These are phyloP conservation scores for Lasioglossum marginatum DNA, from an alignment of 2,888 invertebrate genomes.

Conservation along the genomic window DNA sequence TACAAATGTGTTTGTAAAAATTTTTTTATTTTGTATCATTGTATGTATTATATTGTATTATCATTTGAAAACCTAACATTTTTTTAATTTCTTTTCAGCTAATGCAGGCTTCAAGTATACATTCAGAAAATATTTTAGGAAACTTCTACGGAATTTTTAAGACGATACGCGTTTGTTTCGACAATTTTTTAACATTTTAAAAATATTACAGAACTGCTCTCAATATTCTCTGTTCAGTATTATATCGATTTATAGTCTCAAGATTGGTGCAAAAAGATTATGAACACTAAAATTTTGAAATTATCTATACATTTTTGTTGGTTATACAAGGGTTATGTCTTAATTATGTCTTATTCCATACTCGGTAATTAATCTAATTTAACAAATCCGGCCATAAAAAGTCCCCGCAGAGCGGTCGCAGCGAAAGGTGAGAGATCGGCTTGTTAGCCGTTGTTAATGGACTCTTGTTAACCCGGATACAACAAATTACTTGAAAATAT, in stretches of 20 bases:
- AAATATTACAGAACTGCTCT: too few species aligned
- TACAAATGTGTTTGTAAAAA: not conserved
- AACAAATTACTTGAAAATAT: not conserved
- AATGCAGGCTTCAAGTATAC: not conserved
- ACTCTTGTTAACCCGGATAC: not conserved
- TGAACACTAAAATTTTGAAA: too few species aligned
- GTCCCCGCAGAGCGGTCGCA: not conserved
- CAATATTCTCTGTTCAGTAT: too few species aligned
- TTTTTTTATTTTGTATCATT: not conserved
- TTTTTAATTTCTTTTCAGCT: not conserved
- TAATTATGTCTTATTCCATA: not conserved
- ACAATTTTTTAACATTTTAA: too few species aligned
- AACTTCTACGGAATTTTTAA: not conserved
- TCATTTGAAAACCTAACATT: not conserved
- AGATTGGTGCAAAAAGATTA: too few species aligned
- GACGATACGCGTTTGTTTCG: too few species aligned
- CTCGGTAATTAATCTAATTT: not conserved
- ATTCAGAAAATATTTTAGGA: not conserved
- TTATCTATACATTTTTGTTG: too few species aligned
- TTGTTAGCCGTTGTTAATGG: not conserved
- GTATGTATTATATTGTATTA: too few species aligned
- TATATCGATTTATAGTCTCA: too few species aligned
- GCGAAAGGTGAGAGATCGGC: not conserved
- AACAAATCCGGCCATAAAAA: not conserved
- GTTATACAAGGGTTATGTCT: too few species aligned